Evolutionary conservation across 2,113 vertebrate genomes (phyloP).

Genomic region (Bufo bufo): DNA sequence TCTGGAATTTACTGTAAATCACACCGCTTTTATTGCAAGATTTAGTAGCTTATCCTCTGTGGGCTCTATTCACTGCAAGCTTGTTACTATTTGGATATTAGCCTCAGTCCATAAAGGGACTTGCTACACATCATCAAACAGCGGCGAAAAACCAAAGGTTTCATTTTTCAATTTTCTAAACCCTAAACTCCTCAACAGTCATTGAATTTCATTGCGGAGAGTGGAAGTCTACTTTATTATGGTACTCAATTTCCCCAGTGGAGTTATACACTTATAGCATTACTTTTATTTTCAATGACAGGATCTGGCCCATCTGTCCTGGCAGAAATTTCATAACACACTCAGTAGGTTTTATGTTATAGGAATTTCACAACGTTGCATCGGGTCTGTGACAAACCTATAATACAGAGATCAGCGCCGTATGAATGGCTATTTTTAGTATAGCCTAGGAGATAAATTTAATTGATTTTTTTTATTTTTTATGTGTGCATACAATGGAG

Average conservation of each 20-base stretch:
- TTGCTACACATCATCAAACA: slow-evolving; percentile 97
- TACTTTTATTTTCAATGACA: slow-evolving; percentile 87
- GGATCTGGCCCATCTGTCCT: slow-evolving; percentile 84
- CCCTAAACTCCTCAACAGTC: slow-evolving; percentile 88
- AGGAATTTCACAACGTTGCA: slow-evolving; percentile 81
- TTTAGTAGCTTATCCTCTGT: slow-evolving; percentile 99
- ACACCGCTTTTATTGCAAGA: slow-evolving; percentile 99
- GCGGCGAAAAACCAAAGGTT: slow-evolving; percentile 91
- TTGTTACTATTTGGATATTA: slow-evolving; percentile 99
- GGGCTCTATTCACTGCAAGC: slow-evolving; percentile 99
- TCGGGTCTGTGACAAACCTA: slow-evolving; percentile 80
- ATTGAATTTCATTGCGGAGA: slow-evolving; percentile 85
- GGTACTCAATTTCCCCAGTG: slow-evolving; percentile 85
- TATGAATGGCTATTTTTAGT: slow-evolving; percentile 81
- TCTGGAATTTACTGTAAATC: slow-evolving; percentile 99
- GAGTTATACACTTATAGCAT: slow-evolving; percentile 84
- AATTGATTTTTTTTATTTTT: slow-evolving; percentile 22
- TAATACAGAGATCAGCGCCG: slow-evolving; percentile 83
- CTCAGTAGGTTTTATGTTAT: slow-evolving; percentile 84
- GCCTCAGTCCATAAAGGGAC: slow-evolving; percentile 93
- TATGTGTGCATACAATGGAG: not conserved
- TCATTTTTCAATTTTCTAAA: slow-evolving; percentile 91
- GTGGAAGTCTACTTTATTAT: slow-evolving; percentile 86
- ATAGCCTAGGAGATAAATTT: slow-evolving; percentile 49
- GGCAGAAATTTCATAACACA: slow-evolving; percentile 84